Evolutionary conservation across 2,113 vertebrate species (phyloP).

Genomic region (crab-eating macaque (Macaca fascicularis)): DNA sequence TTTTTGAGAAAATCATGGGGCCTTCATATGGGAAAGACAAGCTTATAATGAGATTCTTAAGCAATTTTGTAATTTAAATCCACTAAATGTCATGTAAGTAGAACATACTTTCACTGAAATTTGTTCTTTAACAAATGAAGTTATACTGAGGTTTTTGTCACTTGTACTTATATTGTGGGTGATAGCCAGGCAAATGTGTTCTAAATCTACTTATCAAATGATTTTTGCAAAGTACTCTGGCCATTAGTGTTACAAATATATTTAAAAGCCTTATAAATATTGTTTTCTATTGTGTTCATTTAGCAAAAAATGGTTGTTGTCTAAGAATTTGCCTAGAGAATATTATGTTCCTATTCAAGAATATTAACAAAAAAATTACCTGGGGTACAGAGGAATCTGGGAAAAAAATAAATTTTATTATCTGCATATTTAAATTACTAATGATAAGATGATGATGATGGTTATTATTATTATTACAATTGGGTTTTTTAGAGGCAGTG

Average conservation of each 20-base stretch:
- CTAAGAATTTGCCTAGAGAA: conserved; percentile 25
- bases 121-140: conserved; percentile 26
- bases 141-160: not conserved
- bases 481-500: no score
- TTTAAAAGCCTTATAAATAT: not conserved
- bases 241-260: conserved; percentile 4
- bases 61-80: conserved; percentile 31
- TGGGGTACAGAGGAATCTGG: not conserved
- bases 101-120: not conserved
- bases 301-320: not conserved
- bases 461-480: no score
- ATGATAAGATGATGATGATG: not conserved
- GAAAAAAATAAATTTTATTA: not conserved
- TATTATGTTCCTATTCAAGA: conserved; percentile 8
- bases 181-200: not conserved
- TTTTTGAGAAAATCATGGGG: conserved; percentile 8
- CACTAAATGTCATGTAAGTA: not conserved
- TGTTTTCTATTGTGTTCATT: conserved; percentile 29
- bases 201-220: not conserved
- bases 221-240: not conserved
- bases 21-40: not conserved
- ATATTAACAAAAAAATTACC: not conserved
- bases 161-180: not conserved
- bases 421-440: not conserved
- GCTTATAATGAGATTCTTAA: conserved; percentile 40